Conservation (phyloP, 2,797 vertebrate genomes). For the Pagetopsis macropterus region DNA sequence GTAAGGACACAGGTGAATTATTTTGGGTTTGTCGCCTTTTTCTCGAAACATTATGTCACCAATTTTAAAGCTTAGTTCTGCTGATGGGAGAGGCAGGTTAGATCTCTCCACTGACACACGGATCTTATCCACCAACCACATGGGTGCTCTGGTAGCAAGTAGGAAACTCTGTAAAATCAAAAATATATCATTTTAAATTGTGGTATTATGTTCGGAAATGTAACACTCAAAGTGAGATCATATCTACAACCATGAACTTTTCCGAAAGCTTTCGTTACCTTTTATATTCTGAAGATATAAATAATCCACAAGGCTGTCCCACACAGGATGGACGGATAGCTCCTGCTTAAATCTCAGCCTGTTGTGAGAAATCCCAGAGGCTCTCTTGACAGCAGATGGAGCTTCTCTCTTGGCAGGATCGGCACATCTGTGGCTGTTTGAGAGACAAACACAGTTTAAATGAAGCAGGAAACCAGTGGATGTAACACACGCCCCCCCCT, state of each 20-base stretch:
- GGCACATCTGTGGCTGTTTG: constrained; percentile 70
- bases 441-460: constrained; percentile 76
- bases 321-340: constrained; percentile 18
- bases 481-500: constrained; percentile 62
- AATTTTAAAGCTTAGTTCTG: constrained; percentile 80
- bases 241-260: neutral
- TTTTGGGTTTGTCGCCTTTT: constrained; percentile 76
- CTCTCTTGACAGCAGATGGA: constrained; percentile 51
- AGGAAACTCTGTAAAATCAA: constrained; percentile 56
- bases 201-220: neutral
- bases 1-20: constrained; percentile 85
- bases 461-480: constrained; percentile 72
- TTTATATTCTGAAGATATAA: constrained; percentile 33
- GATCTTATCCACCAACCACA: constrained; percentile 86
- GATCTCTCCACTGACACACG: constrained; percentile 82
- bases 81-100: constrained; percentile 74
- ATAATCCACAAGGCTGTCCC: constrained; percentile 51
- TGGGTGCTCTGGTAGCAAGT: constrained; percentile 55
- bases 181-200: constrained; percentile 12
- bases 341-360: constrained; percentile 34
- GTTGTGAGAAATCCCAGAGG: constrained; percentile 18
- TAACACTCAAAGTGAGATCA: neutral
- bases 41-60: constrained; percentile 84
- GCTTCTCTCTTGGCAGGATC: constrained; percentile 53
- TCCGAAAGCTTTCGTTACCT: constrained; percentile 66